These are phyloP conservation scores for Nycticebus coucang DNA, from an alignment of 2,113 vertebrate genomes.

Conservation along the genomic window DNA sequence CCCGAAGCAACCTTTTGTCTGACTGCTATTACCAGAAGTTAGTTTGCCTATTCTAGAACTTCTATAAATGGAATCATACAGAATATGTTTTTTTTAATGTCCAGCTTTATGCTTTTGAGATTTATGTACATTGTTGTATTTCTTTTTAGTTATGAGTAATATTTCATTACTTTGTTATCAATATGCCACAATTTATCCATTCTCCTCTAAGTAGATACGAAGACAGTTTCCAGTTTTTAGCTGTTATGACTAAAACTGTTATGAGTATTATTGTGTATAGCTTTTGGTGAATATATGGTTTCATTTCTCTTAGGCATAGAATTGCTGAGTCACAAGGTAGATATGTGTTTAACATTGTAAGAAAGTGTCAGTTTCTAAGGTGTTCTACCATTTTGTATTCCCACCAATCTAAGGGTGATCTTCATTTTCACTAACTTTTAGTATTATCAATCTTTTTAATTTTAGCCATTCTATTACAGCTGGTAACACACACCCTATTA, in stretches of 20 bases:
- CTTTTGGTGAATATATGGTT: background rate
- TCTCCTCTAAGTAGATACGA: background rate
- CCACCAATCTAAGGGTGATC: background rate
- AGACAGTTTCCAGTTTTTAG: background rate
- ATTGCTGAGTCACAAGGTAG: background rate
- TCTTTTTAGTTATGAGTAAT: constrained; percentile 15
- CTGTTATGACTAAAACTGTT: background rate
- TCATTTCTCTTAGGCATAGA: constrained; percentile 30
- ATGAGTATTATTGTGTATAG: background rate
- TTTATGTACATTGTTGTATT: background rate
- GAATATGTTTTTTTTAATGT: background rate
- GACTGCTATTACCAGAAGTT: background rate
- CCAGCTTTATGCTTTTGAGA: background rate
- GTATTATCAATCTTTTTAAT: background rate
- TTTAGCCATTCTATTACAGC: constrained; percentile 7
- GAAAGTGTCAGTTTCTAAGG: background rate
- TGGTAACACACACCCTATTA: background rate
- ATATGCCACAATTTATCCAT: background rate
- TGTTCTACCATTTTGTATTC: background rate
- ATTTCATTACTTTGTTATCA: background rate
- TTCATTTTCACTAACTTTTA: background rate
- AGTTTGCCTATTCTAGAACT: constrained; percentile 8
- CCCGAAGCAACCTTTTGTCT: background rate
- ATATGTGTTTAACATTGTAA: background rate
- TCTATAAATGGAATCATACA: background rate